Evolutionary conservation across 2,797 vertebrate species (phyloP).

Genomic region (Holocentrus rufus): DNA sequence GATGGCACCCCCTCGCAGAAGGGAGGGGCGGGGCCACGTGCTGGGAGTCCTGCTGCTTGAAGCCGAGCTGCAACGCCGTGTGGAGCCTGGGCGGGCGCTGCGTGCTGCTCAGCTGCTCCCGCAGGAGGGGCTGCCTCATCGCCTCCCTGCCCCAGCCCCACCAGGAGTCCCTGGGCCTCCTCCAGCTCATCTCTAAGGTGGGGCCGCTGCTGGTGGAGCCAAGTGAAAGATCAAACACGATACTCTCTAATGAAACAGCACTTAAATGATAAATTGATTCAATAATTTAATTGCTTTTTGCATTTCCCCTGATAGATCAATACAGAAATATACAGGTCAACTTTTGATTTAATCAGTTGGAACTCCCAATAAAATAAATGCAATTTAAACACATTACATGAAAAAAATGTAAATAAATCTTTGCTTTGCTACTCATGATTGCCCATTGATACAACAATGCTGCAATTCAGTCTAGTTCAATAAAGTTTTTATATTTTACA

Average conservation of each 20-base stretch:
- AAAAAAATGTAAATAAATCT: too few relatives aligned
- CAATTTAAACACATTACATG: too few relatives aligned
- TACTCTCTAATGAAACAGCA: not conserved
- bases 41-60: constrained; percentile 88
- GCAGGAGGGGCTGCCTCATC: constrained; percentile 77
- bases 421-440: too few relatives aligned
- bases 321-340: too few relatives aligned
- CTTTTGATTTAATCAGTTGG: too few relatives aligned
- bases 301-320: not conserved
- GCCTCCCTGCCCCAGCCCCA: constrained; percentile 76
- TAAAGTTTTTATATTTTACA: too few relatives aligned
- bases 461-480: too few relatives aligned
- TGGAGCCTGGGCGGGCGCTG: constrained; percentile 92
- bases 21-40: constrained; percentile 76
- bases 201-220: not conserved
- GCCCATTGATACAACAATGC: too few relatives aligned
- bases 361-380: too few relatives aligned
- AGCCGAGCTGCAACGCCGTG: constrained; percentile 85
- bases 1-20: constrained; percentile 78
- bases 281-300: not conserved
- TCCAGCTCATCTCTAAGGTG: constrained; percentile 80
- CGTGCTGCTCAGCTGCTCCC: constrained; percentile 87
- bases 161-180: constrained; percentile 79
- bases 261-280: too few relatives aligned
- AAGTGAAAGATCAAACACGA: not conserved